Evolutionary conservation across 2,888 invertebrate species (phyloP).

Genomic region (Sialis fuliginosa): DNA sequence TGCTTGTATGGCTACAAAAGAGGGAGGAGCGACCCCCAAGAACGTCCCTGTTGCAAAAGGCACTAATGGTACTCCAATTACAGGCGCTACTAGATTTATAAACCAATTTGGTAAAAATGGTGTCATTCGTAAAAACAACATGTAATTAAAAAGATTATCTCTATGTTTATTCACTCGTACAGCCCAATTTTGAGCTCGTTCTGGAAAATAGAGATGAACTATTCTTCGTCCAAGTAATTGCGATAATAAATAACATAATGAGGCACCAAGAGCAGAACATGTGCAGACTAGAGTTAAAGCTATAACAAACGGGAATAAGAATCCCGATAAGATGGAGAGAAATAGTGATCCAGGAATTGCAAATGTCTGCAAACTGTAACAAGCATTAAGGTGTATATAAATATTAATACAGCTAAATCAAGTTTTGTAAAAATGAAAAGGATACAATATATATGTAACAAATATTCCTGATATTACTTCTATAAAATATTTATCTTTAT

Average conservation of each 20-base stretch:
- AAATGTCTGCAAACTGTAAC: conserved; percentile 84
- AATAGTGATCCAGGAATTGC: conserved; percentile 99
- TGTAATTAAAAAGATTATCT: conserved; percentile 84
- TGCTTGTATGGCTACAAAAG: conserved; percentile 93
- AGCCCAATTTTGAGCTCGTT: conserved; percentile 73
- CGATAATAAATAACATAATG: conserved; percentile 86
- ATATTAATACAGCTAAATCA: not conserved
- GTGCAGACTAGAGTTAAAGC: conserved; percentile 78
- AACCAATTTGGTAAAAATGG: conserved; percentile 99
- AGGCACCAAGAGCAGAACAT: conserved; percentile 92
- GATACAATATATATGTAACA: conserved; percentile 93
- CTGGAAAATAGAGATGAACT: conserved; percentile 76
- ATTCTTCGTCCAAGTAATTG: conserved; percentile 74
- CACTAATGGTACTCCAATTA: conserved; percentile 83
- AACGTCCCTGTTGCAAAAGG: conserved; percentile 95
- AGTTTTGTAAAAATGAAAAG: conserved; percentile 33
- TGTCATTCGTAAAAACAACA: conserved; percentile 91
- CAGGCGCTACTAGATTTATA: conserved; percentile 90
- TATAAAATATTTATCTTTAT: conserved; percentile 83
- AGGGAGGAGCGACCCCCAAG: conserved; percentile 90
- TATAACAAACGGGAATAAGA: conserved; percentile 81
- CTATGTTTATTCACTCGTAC: conserved; percentile 67
- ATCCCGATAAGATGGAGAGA: conserved; percentile 91
- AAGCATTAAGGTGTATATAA: not conserved
- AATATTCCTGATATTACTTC: conserved; percentile 84